Evolutionary conservation across 2,797 vertebrate species (phyloP), one percentile per base, ranked within the genome.

Genomic region (Sparus aurata): DNA sequence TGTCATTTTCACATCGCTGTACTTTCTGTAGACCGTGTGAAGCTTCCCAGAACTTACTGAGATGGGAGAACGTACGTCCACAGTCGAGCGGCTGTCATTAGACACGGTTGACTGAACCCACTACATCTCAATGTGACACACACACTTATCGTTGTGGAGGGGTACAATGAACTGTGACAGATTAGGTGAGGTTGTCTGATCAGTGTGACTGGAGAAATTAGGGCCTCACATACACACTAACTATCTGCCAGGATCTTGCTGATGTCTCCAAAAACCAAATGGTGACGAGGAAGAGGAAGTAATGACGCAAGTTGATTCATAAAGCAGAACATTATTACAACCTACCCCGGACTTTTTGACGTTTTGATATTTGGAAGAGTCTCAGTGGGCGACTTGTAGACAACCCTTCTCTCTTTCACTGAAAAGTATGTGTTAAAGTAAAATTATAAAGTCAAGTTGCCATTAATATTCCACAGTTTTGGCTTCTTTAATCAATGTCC

Each of bases 61-160:
- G 30, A 43, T 6, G 2, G 1, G 30, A 11, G 17, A 47, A 57
- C 12, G 0, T 65, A 17, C 20, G 1, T 18, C 47, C 15, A 38
- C 50, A 45, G 46, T 27, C 12, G 7, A 49, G 46, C 60, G 18
- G 17, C 41, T 54, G 20, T 63, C 63, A 70, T 85, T 85, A 87
- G 53, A 69, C 27, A 73, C 23, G 47, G 46, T 15, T 66, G 25
- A 69, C 12, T 5, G 3, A 69, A 34, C 15, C 4, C 15, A 67
- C 22, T 63, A 17, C 3, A 63, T 58, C 38, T 52, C n/a, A 58
- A 62, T 22, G 58, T 68, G 66, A 75, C 17, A 41, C 38, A 64
- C 43, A 30, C 11, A 6, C 25, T 53, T 22, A 66, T 62, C 15
- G 50, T 41, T 34, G 16, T 54, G 16, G 47, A 16, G 20, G 1